Conservation (phyloP, 2,797 vertebrate species). For the Arnoldichthys spilopterus region DNA sequence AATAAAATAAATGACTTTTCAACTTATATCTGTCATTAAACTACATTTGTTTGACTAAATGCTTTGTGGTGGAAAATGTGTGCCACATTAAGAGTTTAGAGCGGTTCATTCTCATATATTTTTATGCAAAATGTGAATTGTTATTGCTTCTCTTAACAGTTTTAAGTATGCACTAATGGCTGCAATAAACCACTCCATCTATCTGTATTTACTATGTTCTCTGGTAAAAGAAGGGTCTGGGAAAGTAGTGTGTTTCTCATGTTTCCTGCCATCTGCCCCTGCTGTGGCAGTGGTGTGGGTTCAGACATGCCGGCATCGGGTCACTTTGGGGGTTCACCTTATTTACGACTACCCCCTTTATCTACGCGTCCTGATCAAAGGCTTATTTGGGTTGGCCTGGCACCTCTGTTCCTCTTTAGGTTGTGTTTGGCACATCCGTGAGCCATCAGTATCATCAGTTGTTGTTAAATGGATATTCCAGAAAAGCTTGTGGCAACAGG, state of each 20-base stretch:
- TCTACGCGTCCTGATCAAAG: conserved; percentile 72
- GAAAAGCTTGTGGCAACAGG: conserved; percentile 27
- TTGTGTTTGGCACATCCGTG: conserved; percentile 14
- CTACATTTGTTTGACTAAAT: no score
- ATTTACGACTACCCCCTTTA: conserved; percentile 69
- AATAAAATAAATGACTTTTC: no score
- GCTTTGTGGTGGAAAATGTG: no score
- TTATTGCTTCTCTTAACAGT: background rate
- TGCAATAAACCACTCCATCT: background rate
- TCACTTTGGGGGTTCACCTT: conserved; percentile 66
- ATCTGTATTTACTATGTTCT: conserved; percentile 3
- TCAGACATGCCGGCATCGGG: conserved; percentile 56
- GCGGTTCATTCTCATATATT: no score
- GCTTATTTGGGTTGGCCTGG: conserved; percentile 58
- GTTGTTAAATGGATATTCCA: conserved; percentile 60
- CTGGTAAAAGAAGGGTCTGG: background rate
- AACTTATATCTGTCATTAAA: no score
- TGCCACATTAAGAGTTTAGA: no score
- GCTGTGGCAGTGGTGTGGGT: conserved; percentile 41
- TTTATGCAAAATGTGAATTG: no score
- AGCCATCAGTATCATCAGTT: conserved; percentile 37
- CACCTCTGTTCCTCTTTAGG: conserved; percentile 49
- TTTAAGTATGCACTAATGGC: conserved; percentile 5
- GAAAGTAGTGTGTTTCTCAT: conserved; percentile 38
- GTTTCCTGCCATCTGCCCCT: conserved; percentile 42